Evolutionary conservation across 2,888 invertebrate species (phyloP).

Genomic region (Geotrupes spiniger): DNA sequence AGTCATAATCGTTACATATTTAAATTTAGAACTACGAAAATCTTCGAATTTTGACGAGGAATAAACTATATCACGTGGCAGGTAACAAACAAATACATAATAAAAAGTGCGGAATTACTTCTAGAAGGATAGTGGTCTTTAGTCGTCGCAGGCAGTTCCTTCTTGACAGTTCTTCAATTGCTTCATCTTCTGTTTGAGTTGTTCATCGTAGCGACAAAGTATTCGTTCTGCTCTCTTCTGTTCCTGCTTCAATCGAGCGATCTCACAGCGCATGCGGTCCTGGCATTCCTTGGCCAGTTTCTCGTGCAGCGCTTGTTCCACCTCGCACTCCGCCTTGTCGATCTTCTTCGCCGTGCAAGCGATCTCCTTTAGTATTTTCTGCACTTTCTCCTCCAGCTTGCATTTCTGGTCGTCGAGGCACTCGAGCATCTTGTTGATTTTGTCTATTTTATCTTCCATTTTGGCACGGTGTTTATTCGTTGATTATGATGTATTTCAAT

Average conservation of each 20-base stretch:
- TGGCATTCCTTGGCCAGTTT: conserved; percentile 16
- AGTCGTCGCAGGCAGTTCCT: not conserved
- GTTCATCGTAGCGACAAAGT: conserved; percentile 13
- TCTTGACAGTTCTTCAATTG: conserved; percentile 10
- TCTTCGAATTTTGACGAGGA: too few relatives aligned
- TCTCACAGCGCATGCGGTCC: conserved; percentile 15
- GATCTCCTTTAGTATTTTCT: conserved; percentile 13
- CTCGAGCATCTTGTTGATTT: conserved; percentile 12
- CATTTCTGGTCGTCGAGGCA: conserved; percentile 14
- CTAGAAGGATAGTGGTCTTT: too few relatives aligned
- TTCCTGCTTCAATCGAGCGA: conserved; percentile 13
- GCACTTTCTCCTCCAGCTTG: conserved; percentile 12
- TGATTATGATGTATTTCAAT: too few relatives aligned
- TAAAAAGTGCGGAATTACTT: too few relatives aligned
- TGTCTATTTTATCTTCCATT: conserved; percentile 10
- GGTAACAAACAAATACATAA: too few relatives aligned
- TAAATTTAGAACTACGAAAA: too few relatives aligned
- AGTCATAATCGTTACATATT: too few relatives aligned
- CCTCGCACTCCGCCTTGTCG: conserved; percentile 15
- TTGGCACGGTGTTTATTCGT: too few relatives aligned
- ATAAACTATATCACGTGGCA: too few relatives aligned
- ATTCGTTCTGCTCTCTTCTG: conserved; percentile 17
- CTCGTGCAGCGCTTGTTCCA: conserved; percentile 15
- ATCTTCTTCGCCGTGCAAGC: conserved; percentile 8
- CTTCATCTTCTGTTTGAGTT: conserved; percentile 9